Conservation (phyloP, 2,888 invertebrate genomes). For the Nephrotoma flavescens region DNA sequence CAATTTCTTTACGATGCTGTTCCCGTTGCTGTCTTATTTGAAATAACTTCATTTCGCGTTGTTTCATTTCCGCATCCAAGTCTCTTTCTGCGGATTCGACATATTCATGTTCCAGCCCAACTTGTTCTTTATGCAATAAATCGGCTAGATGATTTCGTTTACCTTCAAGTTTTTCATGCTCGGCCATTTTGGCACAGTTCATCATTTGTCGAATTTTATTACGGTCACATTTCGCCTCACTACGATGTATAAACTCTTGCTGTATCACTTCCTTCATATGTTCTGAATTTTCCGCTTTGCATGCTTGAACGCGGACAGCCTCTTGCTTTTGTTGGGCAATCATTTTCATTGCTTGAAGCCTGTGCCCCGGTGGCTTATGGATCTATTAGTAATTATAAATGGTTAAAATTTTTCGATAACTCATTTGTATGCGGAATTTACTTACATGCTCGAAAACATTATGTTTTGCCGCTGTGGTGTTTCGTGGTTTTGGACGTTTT, state of each 20-base stretch:
- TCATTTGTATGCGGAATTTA: background rate
- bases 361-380: background rate
- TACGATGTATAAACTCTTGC: background rate
- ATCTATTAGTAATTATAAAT: background rate
- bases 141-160: background rate
- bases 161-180: background rate
- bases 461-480: background rate
- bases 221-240: background rate
- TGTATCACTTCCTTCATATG: background rate
- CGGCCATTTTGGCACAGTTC: background rate
- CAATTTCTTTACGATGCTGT: background rate
- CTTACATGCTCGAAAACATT: background rate
- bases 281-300: background rate
- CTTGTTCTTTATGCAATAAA: background rate
- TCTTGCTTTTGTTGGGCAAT: background rate
- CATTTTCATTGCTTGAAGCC: background rate
- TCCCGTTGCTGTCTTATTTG: background rate
- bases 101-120: background rate
- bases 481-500: background rate
- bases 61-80: background rate
- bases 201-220: background rate
- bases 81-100: background rate
- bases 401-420: background rate
- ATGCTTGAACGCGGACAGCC: background rate
- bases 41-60: background rate